Evolutionary conservation across 2,797 vertebrate species (phyloP).

Genomic region (Xenops minutus): DNA sequence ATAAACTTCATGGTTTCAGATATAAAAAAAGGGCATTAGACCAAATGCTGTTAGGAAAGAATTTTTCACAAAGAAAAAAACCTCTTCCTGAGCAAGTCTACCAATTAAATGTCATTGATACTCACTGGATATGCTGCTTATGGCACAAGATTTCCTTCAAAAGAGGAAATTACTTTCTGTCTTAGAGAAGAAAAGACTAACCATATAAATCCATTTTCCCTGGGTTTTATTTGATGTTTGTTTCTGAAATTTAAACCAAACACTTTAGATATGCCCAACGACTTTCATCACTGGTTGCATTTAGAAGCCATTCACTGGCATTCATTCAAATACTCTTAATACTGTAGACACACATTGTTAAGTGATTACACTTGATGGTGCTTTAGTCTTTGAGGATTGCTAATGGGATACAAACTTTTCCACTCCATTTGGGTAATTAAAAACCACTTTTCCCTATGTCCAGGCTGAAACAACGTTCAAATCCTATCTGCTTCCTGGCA

Average conservation of each 20-base stretch:
- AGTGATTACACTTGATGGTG: not conserved
- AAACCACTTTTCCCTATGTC: not conserved
- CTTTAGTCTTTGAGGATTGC: not conserved
- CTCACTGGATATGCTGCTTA: not conserved
- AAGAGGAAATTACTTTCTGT: not conserved
- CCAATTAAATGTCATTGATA: not conserved
- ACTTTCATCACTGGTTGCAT: not conserved
- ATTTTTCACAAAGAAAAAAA: not conserved
- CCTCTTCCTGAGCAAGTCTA: not conserved
- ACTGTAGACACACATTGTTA: not conserved
- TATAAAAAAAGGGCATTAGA: not conserved
- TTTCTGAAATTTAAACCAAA: conserved; percentile 3
- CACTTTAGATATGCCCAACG: not conserved
- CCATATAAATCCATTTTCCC: not conserved
- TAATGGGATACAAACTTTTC: not conserved
- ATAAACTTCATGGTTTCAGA: not conserved
- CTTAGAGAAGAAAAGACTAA: not conserved
- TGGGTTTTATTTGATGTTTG: not conserved
- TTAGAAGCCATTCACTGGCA: not conserved
- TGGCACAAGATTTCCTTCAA: not conserved
- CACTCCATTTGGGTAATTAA: not conserved
- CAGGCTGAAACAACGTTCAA: not conserved
- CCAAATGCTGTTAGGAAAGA: not conserved
- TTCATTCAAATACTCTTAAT: not conserved
- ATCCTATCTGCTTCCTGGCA: not conserved